Evolutionary conservation across 2,888 invertebrate species (phyloP).

Genomic region (Taphrorychus bicolor): DNA sequence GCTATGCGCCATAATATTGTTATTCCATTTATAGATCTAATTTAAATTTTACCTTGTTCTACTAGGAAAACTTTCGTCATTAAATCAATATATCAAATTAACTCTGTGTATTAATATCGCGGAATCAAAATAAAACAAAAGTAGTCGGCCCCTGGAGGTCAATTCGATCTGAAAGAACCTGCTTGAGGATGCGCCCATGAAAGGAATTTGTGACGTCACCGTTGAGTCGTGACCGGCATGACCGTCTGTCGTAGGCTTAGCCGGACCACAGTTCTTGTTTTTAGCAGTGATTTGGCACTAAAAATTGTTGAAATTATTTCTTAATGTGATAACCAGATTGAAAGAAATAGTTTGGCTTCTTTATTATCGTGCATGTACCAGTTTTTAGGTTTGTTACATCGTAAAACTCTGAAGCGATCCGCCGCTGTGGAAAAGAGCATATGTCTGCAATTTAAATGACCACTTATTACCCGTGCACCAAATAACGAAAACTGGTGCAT

Average conservation of each 20-base stretch:
- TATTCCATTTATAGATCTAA: no score
- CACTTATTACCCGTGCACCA: neutral
- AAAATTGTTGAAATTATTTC: neutral
- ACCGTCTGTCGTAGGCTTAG: conserved; percentile 31
- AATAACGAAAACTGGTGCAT: neutral
- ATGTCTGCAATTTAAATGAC: conserved; percentile 3
- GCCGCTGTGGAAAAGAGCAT: neutral
- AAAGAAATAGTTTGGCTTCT: no score
- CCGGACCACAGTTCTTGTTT: neutral
- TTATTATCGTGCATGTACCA: no score
- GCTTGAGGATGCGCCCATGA: conserved; percentile 43
- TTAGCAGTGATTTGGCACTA: neutral
- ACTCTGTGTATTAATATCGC: neutral
- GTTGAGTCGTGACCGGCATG: conserved; percentile 42
- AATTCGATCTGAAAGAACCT: conserved; percentile 27
- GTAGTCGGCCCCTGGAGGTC: conserved; percentile 19
- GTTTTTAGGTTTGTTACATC: neutral
- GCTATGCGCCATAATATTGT: no score
- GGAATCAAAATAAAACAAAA: conserved; percentile 1
- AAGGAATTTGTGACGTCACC: conserved; percentile 49
- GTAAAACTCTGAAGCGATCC: neutral
- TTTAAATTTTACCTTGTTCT: no score
- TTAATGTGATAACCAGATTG: no score
- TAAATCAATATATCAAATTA: no score
- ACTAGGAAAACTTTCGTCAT: no score